Base-by-base conservation (phyloP, 1,140 invertebrate genomes). In the Apis florea region DNA sequence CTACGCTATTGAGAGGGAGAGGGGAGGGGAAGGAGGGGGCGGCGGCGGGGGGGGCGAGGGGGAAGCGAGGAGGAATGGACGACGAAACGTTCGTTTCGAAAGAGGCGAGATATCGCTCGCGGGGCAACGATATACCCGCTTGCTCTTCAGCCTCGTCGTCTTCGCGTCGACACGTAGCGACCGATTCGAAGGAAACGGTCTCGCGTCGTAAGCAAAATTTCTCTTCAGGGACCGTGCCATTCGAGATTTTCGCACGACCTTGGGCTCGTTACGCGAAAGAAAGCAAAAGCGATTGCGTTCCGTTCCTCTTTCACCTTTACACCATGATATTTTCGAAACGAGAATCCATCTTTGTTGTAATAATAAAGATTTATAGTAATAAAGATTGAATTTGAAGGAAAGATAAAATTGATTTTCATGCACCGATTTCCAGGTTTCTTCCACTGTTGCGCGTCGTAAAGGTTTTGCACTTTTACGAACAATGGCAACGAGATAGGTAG, bases 221-320 rank as follows among this genome's bases (percentile, higher is more conserved):
- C 31, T 47, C 3, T n/a, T n/a, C 31, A 31, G 19, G 61, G 26
- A 64, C 61, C 4, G 31, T 24, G 17, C 31, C n/a, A 3, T 75
- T 59, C 70, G 82, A 73, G 79, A 84, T 85, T 83, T 88, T 78
- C 69, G 51, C 56, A 24, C 82, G 86, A 85, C 87, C 87, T 89
- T 89, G 87, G 86, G 79, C 86, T 77, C 84, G 74, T 89, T 89
- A 86, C 79, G 51, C 79, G 73, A 85, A 86, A 86, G 83, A 70
- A 53, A 70, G 68, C 79, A 85, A 86, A 82, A 84, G 83, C 67
- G 69, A 67, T 40, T 40, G 69, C 4, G 19, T 24, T 40, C 17
- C n/a, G 47, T 47, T 24, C 4, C 5, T 26, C 6, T 13, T 8
- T 61, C 13, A 13, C 1, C 1, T 26, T 61, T 54, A 19, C 6